Conservation (phyloP, 2,113 vertebrate species). For the Psophia crepitans region DNA sequence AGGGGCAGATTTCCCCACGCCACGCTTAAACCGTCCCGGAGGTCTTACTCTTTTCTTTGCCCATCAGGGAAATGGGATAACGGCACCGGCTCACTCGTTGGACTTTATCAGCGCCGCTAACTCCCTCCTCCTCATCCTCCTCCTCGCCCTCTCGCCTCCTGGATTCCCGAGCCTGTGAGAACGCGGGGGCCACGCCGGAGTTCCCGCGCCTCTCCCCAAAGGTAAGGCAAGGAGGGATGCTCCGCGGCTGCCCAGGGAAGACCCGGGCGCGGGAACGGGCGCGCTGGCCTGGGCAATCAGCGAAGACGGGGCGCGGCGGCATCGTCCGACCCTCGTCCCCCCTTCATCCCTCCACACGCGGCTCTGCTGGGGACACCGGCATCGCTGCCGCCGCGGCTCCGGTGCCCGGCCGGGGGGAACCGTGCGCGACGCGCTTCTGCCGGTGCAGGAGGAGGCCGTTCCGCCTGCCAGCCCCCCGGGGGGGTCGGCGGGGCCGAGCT, state of each 20-base stretch:
- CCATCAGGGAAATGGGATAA: neutral
- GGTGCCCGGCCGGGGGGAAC: neutral
- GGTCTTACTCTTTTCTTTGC: neutral
- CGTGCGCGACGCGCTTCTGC: slow-evolving; percentile 18
- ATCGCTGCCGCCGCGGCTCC: accelerated
- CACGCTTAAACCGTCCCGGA: neutral
- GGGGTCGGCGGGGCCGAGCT: neutral
- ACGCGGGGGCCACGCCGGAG: accelerated
- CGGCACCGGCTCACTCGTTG: accelerated
- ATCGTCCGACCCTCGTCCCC: accelerated
- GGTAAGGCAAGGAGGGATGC: neutral
- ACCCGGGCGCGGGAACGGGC: neutral
- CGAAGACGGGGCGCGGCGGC: neutral
- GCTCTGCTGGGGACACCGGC: neutral
- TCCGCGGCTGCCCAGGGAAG: neutral
- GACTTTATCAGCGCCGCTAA: neutral
- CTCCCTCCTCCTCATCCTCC: no score
- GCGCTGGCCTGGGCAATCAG: accelerated
- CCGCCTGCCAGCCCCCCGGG: neutral
- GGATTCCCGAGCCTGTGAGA: neutral
- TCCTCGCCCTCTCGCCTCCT: neutral
- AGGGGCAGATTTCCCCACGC: neutral
- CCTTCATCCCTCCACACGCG: no score
- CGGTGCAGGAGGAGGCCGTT: slow-evolving; percentile 34
- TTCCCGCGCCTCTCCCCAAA: neutral